Evolutionary conservation across 2,797 vertebrate species (phyloP), one percentile per base, ranked within the genome.

Genomic region (Fistularia commersonii): DNA sequence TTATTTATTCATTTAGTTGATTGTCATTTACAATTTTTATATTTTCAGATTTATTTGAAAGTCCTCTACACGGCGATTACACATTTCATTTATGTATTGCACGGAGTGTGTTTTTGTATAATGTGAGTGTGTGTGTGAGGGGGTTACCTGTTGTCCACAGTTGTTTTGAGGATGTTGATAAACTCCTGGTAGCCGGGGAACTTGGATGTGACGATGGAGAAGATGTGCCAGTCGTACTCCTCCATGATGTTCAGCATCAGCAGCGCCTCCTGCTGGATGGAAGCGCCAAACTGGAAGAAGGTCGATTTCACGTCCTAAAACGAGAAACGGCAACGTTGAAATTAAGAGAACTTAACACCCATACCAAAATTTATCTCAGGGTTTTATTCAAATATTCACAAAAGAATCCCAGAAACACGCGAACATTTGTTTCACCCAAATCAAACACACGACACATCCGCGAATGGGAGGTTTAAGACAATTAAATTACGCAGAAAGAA

Each of bases 161-260:
- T 99, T 31, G 90, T 95, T 84, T 97, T 98, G 49, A 99, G 87
- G 74, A 97, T 91, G 66, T 90, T 89, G 73, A 99, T 94, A 85
- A 99, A 99, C 79, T 99, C 97, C 83, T 93, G 90, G 80, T 99
- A 98, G 33, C 96, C 97, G 0, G 97, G 97, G 69, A 95, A 98
- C 74, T 95, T 96, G 54, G 94, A 98, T 38, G 97, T 99, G 66
- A 99, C 95, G 31, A 99, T 86, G 54, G 96, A 96, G 86, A 99
- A 99, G 74, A 95, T 89, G 0, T 99, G 95, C 97, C 97, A 99
- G 87, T 99, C 97, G 0, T 99, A 99, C 84, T 99, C 97, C 81
- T 98, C 95, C 96, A 99, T 98, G 80, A 99, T 97, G 82, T 97
- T 98, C 54, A 99, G 73, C 96, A 99, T 97, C 73, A 96, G 86